phyloP scores from a whole-genome alignment of 2,797 vertebrate genomes.

The Pseudochirops cupreus region DNA sequence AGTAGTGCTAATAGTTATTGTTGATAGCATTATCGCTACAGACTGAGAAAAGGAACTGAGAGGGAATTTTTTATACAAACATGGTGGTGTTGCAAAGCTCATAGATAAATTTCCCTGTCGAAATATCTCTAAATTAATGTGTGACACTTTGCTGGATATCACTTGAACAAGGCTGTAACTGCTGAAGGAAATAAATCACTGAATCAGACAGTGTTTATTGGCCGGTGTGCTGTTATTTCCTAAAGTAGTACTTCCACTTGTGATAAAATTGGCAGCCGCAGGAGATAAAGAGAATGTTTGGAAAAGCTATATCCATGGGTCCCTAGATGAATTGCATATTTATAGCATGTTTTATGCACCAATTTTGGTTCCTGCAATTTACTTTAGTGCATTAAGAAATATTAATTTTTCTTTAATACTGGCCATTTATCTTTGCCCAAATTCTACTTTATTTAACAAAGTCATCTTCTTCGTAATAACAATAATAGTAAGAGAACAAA shows the following conservation, averaged over 20 bases:
- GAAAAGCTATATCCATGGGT: neutral
- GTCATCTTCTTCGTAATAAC: conserved; percentile 25
- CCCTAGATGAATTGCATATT: conserved; percentile 19
- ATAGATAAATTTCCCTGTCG: conserved; percentile 58
- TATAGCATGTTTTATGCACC: neutral
- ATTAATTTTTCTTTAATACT: conserved; percentile 14
- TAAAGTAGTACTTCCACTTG: conserved; percentile 43
- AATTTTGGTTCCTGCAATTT: conserved; percentile 21
- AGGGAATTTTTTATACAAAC: conserved; percentile 17
- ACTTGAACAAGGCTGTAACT: conserved; percentile 62
- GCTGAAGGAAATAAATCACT: conserved; percentile 68
- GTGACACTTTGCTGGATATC: conserved; percentile 63
- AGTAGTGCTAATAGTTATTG: neutral
- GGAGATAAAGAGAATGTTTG: conserved; percentile 47
- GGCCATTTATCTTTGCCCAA: conserved; percentile 22
- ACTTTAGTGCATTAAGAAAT: conserved; percentile 34
- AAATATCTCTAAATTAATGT: conserved; percentile 72
- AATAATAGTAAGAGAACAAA: neutral
- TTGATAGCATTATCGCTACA: conserved; percentile 31
- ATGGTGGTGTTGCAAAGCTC: conserved; percentile 34
- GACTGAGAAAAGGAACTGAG: neutral
- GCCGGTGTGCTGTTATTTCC: conserved; percentile 56
- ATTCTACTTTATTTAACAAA: conserved; percentile 51
- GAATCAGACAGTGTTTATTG: conserved; percentile 68
- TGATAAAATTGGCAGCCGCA: conserved; percentile 59